Base-by-base conservation (phyloP, 1,140 invertebrate species). In the Chymomyza costata region DNA sequence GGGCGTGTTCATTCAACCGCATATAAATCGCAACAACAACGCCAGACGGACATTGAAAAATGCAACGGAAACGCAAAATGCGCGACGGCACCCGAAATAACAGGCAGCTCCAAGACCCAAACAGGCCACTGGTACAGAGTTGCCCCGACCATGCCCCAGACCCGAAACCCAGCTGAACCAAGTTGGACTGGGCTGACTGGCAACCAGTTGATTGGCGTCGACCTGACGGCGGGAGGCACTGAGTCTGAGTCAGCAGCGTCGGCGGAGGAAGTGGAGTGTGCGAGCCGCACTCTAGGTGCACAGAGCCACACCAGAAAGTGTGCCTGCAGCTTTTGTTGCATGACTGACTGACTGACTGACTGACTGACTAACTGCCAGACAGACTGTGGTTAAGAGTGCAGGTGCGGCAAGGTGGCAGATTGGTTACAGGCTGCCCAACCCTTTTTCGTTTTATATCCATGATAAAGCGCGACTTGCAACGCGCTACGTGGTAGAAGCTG, bases 1-100 rank as follows among this genome's bases (percentile, higher is more conserved):
- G 53, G 74, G 73, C 67, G 74, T 80, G 73, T 73, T 68, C 73
- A 80, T 80, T 80, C 73, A 81, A 81, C 68, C 74, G 73, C 73
- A 80, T 64, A 80, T 73, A 68, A 80, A 80, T 80, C 74, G 61
- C 62, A 39, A 31, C 41, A 61, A 37, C 69, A 74, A 48, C 52
- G 28, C 7, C 32, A 28, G 39, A 57, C 53, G 59, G 56, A 56
- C 60, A 70, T 47, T 56, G 38, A 43, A 56, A 56, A 61, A 16
- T 47, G 43, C 48, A 66, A 65, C 55, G 67, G 65, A 51, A 68
- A 68, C 45, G 50, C 45, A 80, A 67, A 80, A 80, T 73, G 73
- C 68, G 60, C 65, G 56, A 52, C 63, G 60, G 54, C 45, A 18
- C 46, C 10, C 46, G 31, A 35, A 37, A 32, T 19, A 25, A 13